Evolutionary conservation across 2,113 vertebrate genomes (phyloP).

Genomic region (Orthonyx spaldingii): DNA sequence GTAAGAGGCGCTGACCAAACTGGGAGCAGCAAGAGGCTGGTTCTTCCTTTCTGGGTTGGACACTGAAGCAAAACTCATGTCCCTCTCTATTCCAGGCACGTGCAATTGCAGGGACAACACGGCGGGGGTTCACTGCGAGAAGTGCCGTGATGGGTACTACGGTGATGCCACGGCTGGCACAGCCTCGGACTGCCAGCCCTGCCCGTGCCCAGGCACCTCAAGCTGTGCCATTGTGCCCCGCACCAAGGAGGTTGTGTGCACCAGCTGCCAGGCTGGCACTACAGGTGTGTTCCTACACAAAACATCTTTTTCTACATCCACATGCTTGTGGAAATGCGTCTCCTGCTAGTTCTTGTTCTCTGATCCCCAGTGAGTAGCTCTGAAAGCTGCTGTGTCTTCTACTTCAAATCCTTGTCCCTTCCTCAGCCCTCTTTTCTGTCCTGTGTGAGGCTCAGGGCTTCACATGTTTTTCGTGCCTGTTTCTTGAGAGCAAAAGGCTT

Average conservation of each 20-base stretch:
- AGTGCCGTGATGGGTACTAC: constrained; percentile 88
- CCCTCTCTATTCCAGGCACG: constrained; percentile 64
- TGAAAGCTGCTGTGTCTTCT: neutral
- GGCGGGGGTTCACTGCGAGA: constrained; percentile 87
- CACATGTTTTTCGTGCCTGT: neutral
- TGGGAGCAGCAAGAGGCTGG: neutral
- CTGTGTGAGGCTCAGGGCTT: neutral
- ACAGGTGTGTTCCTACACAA: constrained; percentile 75
- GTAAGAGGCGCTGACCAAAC: constrained; percentile 57
- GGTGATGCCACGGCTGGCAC: constrained; percentile 85
- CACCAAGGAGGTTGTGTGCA: constrained; percentile 92
- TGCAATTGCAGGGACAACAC: constrained; percentile 90
- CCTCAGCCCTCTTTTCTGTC: neutral
- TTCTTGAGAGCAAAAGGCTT: neutral
- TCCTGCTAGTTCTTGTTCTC: neutral
- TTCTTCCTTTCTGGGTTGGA: no score
- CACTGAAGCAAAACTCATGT: fast-evolving
- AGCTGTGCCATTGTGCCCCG: constrained; percentile 87
- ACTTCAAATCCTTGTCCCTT: neutral
- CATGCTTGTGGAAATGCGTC: neutral
- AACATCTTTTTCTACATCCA: neutral
- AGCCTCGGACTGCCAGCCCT: constrained; percentile 80
- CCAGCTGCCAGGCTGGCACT: constrained; percentile 89
- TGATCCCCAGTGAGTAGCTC: neutral
- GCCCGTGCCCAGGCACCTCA: constrained; percentile 85